phyloP scores from a whole-genome alignment of 2,888 invertebrate genomes.

The Melipona bicolor region DNA sequence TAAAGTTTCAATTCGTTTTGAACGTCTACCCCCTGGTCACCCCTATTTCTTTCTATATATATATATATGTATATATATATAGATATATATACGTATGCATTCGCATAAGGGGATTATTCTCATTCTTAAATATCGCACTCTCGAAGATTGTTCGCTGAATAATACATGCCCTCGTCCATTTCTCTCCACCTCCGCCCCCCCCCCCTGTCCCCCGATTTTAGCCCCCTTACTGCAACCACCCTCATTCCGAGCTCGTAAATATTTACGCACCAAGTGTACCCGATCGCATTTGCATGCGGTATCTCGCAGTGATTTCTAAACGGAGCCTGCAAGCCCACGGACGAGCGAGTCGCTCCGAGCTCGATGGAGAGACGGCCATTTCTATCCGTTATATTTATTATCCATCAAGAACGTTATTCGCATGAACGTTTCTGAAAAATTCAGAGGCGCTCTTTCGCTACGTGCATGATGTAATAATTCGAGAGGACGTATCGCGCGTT shows the following conservation, averaged over 20 bases:
- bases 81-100: background rate
- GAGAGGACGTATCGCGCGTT: no score
- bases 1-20: background rate
- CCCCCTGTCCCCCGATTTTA: background rate
- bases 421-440: background rate
- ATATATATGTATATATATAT: no score
- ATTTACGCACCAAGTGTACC: slow-evolving; percentile 71
- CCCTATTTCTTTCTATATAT: background rate
- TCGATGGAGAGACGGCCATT: background rate
- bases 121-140: slow-evolving; percentile 34
- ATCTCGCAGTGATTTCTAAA: slow-evolving; percentile 71
- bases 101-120: slow-evolving; percentile 14
- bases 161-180: slow-evolving; percentile 32
- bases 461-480: no score
- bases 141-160: slow-evolving; percentile 40
- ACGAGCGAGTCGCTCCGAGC: slow-evolving; percentile 9
- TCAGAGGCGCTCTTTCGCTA: background rate
- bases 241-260: slow-evolving; percentile 72
- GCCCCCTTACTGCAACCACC: slow-evolving; percentile 35
- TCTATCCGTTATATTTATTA: background rate
- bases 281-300: slow-evolving; percentile 74
- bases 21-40: background rate
- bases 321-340: slow-evolving; percentile 23
- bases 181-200: background rate
- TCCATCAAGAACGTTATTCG: no score